Conservation (phyloP, 2,797 vertebrate genomes). For the Loriculus beryllinus region DNA sequence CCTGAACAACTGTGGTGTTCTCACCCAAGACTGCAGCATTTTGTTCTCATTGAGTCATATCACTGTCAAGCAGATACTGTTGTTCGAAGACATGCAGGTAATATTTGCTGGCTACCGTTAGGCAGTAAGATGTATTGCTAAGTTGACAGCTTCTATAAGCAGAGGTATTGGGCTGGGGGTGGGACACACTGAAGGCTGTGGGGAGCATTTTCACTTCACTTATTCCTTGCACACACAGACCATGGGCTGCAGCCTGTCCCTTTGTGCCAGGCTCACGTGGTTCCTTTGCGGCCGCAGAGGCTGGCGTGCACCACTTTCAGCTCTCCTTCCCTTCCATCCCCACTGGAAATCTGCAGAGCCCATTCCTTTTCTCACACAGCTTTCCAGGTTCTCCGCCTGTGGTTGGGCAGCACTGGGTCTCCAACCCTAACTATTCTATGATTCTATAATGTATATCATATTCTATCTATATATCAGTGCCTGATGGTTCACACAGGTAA, state of each 20-base stretch:
- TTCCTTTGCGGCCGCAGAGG: accelerated
- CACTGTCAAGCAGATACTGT: not conserved
- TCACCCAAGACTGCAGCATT: accelerated
- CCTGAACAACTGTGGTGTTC: not conserved
- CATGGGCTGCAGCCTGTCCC: not conserved
- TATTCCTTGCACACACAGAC: not conserved
- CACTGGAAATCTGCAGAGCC: not conserved
- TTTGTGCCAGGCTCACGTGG: not conserved
- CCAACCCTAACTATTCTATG: no score
- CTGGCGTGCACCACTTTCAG: accelerated
- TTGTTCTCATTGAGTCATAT: not conserved
- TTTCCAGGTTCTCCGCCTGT: not conserved
- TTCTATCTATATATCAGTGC: no score
- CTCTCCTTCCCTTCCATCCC: not conserved
- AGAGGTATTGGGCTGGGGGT: not conserved
- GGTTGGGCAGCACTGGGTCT: no score
- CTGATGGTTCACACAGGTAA: not conserved
- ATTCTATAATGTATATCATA: not conserved
- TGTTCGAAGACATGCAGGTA: not conserved
- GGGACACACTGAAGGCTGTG: accelerated
- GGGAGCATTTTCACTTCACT: not conserved
- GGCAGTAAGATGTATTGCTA: not conserved
- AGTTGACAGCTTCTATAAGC: not conserved
- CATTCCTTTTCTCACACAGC: not conserved
- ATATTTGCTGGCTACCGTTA: not conserved